Base-by-base conservation (phyloP, 1,140 invertebrate species). In the Apocrypta bakeri region DNA sequence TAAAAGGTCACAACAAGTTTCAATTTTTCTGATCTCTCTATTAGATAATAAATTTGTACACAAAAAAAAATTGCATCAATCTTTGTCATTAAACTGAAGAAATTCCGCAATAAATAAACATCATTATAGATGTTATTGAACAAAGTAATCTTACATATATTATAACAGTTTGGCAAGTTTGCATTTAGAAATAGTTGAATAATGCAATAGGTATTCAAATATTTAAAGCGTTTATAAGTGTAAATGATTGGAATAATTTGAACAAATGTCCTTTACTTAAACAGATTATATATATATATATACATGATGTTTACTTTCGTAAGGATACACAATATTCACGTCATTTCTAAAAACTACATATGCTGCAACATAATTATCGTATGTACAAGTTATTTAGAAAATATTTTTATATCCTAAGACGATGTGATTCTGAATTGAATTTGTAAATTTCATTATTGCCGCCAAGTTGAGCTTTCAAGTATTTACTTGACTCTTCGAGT, bases 41-140 rank as follows among this genome's bases (percentile, higher is more conserved):
- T 63, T 63, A 71, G 42, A 73, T 73, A 80, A 75, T 81, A 74
- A 81, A 81, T 74, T 27, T 64, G 66, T 78, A 63, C 31, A 72
- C 31, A 64, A 48, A 48, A 21, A n/a, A n/a, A 0, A n/a, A 21
- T 56, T n/a, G 7, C 48, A 56, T 56, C 21, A n/a, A 56, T 56
- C 17, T 56, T 56, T n/a, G 14, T 48, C 68, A 69, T 48, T 9
- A 21, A n/a, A 68, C 48, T 21, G 29, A 76, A 76, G 31, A 61
- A 29, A 76, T 56, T 29, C 27, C 64, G 56, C 56, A 76, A 64
- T 76, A 33, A 56, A 75, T 29, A 63, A 21, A 76, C 1, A 56
- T 2, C 21, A 27, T 29, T 56, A 31, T 37, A 29, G 8, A 48
- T 48, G 2, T 4, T 6, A 56, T n/a, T 56, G 17, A 56, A 56